Evolutionary conservation across 2,888 invertebrate genomes (phyloP).

Genomic region (Antitype chi): DNA sequence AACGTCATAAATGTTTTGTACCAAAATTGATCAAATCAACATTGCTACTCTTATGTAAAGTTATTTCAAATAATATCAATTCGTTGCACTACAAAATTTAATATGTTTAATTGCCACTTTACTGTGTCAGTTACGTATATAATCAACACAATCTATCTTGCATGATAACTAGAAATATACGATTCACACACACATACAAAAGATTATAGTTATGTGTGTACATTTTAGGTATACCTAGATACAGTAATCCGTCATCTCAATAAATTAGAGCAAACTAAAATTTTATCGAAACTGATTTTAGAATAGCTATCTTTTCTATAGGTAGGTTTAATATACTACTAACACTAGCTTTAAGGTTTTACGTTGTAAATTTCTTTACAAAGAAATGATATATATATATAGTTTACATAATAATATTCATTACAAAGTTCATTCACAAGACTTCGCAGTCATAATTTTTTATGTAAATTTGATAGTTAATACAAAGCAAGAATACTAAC

Average conservation of each 20-base stretch:
- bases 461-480: neutral
- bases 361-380: too few species aligned
- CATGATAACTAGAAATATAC: conserved; percentile 6
- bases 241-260: neutral
- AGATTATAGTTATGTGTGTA: neutral
- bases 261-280: neutral
- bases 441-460: neutral
- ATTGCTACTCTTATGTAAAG: conserved; percentile 35
- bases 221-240: neutral
- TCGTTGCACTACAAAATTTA: conserved; percentile 11
- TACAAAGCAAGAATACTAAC: neutral
- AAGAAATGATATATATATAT: too few species aligned
- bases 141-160: neutral
- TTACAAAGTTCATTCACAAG: conserved; percentile 19
- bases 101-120: conserved; percentile 18
- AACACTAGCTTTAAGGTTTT: too few species aligned
- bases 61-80: conserved; percentile 32
- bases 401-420: neutral
- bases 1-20: conserved; percentile 5
- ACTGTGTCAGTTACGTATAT: conserved; percentile 50
- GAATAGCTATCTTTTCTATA: neutral
- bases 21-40: conserved; percentile 1
- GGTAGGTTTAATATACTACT: too few species aligned
- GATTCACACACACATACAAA: neutral
- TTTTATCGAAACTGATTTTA: neutral